phyloP scores from a whole-genome alignment of 2,797 vertebrate species.

The Hydrophis major region DNA sequence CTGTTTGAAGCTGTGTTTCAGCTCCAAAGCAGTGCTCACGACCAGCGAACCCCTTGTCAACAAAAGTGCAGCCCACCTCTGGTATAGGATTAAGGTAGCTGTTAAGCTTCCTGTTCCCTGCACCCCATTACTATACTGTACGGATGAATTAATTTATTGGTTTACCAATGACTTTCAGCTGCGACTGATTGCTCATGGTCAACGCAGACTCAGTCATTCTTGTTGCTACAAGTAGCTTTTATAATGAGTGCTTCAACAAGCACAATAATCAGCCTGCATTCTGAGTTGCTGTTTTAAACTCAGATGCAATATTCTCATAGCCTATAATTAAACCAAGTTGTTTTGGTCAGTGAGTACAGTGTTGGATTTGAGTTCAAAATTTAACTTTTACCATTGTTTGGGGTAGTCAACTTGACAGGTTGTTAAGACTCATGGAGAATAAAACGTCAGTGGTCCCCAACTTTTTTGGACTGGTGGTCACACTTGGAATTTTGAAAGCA shows the following conservation, averaged over 20 bases:
- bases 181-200: neutral
- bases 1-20: too few species aligned
- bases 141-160: neutral
- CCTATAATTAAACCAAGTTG: neutral
- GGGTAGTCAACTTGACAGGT: neutral
- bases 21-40: too few species aligned
- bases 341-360: neutral
- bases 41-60: too few species aligned
- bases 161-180: neutral
- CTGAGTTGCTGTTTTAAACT: neutral
- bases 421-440: neutral
- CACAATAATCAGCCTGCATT: neutral
- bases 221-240: neutral
- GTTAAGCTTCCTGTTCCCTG: neutral
- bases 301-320: neutral
- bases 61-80: too few species aligned
- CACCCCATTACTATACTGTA: neutral
- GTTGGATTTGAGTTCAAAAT: neutral
- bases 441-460: neutral
- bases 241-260: neutral
- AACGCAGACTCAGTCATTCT: neutral
- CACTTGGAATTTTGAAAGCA: neutral
- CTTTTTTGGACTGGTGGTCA: neutral
- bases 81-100: neutral
- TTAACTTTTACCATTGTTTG: neutral